A percentile compares a stretch with the other conserved stretches of the same genome.
These are phyloP conservation scores for Nephrotoma flavescens DNA, from an alignment of 2,888 invertebrate genomes.

Conservation along the genomic window DNA sequence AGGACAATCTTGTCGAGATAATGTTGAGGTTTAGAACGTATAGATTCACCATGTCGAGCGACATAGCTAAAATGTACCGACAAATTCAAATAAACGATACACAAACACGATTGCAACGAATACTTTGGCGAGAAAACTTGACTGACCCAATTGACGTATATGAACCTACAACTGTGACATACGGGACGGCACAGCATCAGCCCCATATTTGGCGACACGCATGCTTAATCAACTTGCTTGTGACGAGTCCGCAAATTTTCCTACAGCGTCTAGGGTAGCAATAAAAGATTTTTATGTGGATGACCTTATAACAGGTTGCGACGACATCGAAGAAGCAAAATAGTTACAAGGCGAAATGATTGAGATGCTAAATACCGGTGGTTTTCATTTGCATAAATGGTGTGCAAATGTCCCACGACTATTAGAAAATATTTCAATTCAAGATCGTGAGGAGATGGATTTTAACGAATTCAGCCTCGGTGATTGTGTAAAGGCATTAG, in stretches of 20 bases:
- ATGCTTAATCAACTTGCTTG: neutral
- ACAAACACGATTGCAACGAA: neutral
- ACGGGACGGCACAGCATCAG: conserved; percentile 5
- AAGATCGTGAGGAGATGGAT: neutral
- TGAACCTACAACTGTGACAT: conserved; percentile 18
- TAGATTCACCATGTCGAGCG: no score
- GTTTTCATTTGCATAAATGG: conserved; percentile 4
- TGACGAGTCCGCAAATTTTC: neutral
- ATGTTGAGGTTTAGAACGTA: no score
- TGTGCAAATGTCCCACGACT: neutral
- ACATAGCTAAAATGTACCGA: no score
- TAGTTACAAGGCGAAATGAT: neutral
- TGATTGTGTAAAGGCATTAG: conserved; percentile 5
- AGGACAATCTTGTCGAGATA: conserved; percentile 5
- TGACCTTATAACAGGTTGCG: neutral
- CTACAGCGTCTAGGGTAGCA: no score
- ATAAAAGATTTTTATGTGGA: no score
- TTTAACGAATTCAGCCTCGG: neutral
- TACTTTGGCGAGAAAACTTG: neutral
- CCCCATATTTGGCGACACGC: neutral
- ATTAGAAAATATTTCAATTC: neutral
- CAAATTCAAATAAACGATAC: neutral
- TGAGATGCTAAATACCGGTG: neutral
- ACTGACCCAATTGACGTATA: conserved; percentile 20
- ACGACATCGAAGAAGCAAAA: neutral